Base-by-base conservation (phyloP, 1,140 invertebrate species). In the Amphibalanus amphitrite region DNA sequence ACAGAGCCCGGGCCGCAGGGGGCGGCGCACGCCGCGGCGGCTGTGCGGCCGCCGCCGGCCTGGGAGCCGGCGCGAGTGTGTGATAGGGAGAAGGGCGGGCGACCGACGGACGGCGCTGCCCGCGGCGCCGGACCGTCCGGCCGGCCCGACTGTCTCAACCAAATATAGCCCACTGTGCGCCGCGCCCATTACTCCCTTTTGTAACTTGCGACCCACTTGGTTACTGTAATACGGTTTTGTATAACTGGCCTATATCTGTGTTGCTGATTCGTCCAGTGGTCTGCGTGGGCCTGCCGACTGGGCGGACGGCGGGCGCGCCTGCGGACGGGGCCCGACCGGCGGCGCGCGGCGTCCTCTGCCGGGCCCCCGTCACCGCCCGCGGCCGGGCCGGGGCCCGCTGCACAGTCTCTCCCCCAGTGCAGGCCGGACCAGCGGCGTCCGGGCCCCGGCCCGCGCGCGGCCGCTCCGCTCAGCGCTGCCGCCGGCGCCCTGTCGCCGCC, bases 221-320 rank as follows among this genome's bases (percentile, higher is more conserved):
- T 59, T 59, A 59, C 47, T 59, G 47, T 59, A 59, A 59, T 59
- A 59, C 47, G 47, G 47, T 59, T 59, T 59, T 59, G 47, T 59
- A 59, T 59, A 59, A 59, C 47, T 59, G 47, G 47, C 20, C 10
- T 59, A 59, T 59, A 59, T 59, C 47, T 59, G 47, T 59, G 47
- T 59, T 59, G 47, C 47, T 38, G 33, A 59, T 59, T 17, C 23
- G 47, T 59, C 10, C 47, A 59, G 10, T 59, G 20, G 10, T 59
- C 10, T 1, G 47, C 23, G 47, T 59, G 47, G 13, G 23, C 6
- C 1, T 20, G 6, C 6, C 13, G 47, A 20, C 47, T 8, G 6
- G 10, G 17, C 13, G 10, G 47, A 23, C 47, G 47, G 47, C 17
- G 47, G 47, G 23, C 47, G 47, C 17, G 47, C 20, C 13, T 8